These are phyloP conservation scores for Mesodorylaimus sp. DNA, from an alignment of 2,888 invertebrate genomes.

Conservation along the genomic window DNA sequence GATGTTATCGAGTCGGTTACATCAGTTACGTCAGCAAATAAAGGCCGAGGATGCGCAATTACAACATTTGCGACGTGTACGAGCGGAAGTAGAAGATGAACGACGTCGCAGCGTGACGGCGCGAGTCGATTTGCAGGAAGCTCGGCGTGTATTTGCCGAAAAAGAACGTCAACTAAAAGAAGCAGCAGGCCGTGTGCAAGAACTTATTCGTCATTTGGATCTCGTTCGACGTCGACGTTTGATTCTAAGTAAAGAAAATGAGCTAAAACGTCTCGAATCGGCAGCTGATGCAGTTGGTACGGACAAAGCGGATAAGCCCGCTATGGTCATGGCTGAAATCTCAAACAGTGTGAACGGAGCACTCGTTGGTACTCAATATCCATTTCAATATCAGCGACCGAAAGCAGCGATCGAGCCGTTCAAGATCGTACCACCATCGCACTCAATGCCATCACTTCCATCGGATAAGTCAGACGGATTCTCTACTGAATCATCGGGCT, in stretches of 20 bases:
- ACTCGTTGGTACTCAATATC: too few relatives aligned
- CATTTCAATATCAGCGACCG: conserved; percentile 38
- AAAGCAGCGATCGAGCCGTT: conserved; percentile 34
- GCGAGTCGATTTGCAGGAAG: conserved; percentile 68
- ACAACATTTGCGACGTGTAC: conserved; percentile 5
- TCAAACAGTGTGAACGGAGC: too few relatives aligned
- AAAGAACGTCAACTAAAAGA: conserved; percentile 87
- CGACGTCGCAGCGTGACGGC: not conserved
- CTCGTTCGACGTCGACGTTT: conserved; percentile 48
- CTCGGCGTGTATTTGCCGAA: conserved; percentile 83
- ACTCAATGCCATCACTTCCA: not conserved
- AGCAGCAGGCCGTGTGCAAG: conserved; percentile 94
- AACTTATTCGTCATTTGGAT: conserved; percentile 79
- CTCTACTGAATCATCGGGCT: not conserved
- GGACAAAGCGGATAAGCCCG: not conserved
- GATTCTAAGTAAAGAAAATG: not conserved
- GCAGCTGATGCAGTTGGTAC: not conserved
- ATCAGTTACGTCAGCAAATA: not conserved
- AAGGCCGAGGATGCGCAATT: not conserved
- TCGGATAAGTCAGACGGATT: too few relatives aligned
- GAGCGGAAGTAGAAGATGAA: not conserved
- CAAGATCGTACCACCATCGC: conserved; percentile 19
- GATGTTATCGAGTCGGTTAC: too few relatives aligned
- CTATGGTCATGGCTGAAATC: too few relatives aligned
- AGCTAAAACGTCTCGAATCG: not conserved